phyloP scores from a whole-genome alignment of 2,888 invertebrate genomes.

The Papilio gigon region DNA sequence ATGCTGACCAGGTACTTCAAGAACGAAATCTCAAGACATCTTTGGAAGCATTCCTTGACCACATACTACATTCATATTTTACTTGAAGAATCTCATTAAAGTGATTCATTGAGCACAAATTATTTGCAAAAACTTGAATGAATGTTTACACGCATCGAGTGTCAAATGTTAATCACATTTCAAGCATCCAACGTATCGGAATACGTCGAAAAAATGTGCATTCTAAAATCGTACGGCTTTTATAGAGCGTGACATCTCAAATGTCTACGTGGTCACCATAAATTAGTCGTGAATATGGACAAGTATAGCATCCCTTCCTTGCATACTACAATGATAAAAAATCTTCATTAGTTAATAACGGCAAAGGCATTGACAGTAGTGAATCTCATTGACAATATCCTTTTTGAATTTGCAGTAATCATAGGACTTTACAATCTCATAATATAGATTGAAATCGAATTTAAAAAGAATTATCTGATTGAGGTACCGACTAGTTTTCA shows the following conservation, averaged over 20 bases:
- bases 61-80: neutral
- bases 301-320: neutral
- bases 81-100: neutral
- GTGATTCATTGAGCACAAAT: constrained; percentile 28
- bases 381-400: no score
- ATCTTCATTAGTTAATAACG: no score
- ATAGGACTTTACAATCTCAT: no score
- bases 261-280: constrained; percentile 18
- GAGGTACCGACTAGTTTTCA: no score
- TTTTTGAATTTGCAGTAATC: no score
- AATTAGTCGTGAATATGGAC: neutral
- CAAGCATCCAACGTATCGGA: constrained; percentile 11
- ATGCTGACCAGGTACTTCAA: neutral
- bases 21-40: no score
- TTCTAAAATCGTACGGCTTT: constrained; percentile 39
- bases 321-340: neutral
- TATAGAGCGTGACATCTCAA: constrained; percentile 33
- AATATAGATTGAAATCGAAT: no score
- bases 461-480: no score
- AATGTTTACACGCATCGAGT: constrained; percentile 20
- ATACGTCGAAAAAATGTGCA: constrained; percentile 31
- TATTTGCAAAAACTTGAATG: constrained; percentile 32
- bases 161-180: neutral
- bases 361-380: no score
- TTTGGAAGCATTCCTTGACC: neutral